Base-by-base conservation (phyloP, 2,797 vertebrate genomes). In the Rhinichthys osculus region DNA sequence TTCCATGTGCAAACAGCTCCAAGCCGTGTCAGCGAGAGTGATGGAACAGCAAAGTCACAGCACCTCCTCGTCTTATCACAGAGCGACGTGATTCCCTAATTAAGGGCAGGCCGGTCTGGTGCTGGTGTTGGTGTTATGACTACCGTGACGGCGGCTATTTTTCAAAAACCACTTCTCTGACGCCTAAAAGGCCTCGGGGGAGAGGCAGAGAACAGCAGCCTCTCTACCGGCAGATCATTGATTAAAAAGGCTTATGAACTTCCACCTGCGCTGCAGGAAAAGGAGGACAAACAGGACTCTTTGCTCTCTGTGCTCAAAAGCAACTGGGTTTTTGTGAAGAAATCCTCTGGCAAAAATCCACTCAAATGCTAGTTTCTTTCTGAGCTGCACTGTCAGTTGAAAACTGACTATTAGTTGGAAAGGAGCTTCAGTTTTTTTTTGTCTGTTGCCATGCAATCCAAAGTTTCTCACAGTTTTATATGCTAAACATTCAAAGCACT, bases 211-310 rank as follows among this genome's bases (percentile, higher is more conserved):
- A 88, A 88, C 84, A 85, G 83, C 87, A 90, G 88, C 44, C 47
- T 86, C 86, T 88, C 84, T 86, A 88, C 90, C 86, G 66, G 90
- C 87, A 92, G 91, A 93, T 94, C 92, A 93, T 91, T 95, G 93
- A 95, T 95, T 94, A 94, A 92, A 93, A 88, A 90, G 89, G 84
- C 93, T 90, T 90, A 92, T 92, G 89, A 92, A 93, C 92, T 91
- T 90, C 89, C 91, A 89, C 89, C 91, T 89, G 91, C 87, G 88
- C 89, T 81, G 85, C 21, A 11, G 54, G 79, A 84, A 82, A 83
- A 84, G n/a, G 30, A 87, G 88, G 90, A 93, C 90, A 91, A 93
- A 89, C 82, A 88, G 80, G 44, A 64, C 83, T 82, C 67, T 81
- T 40, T 64, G 19, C 54, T 38, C 74, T 64, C 62, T 16, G 59